Base-by-base conservation (phyloP, 2,888 invertebrate genomes). In the Cartodere bifasciata region DNA sequence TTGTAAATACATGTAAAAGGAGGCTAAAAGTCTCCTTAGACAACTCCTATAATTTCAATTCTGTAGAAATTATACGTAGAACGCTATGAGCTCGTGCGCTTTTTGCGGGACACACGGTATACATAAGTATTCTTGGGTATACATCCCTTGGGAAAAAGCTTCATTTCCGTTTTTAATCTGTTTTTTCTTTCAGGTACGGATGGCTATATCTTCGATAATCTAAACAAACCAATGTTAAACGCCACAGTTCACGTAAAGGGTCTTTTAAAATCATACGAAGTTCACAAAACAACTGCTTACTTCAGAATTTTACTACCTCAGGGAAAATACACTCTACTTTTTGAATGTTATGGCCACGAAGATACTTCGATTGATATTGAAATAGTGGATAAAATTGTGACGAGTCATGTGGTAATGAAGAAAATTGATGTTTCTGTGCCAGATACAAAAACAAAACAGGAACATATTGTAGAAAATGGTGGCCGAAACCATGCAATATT, bases 301-400 rank as follows among this genome's bases (percentile, higher is more conserved):
- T 87, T 78, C 56, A 75, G 76, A 51, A 62, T 79, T 27, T 68
- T 80, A 48, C 60, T 87, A 28, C 73, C 81, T 6, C 66, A 72
- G 2, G 86, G 81, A 0, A 56, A 64, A 14, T 81, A 84, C 53
- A 61, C 58, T 4, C 52, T 84, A 7, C 62, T 70, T 26, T 63
- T 81, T 14, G 61, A 65, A 11, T 75, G 75, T 35, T 65, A 70
- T 33, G 69, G 70, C 23, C 80, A 79, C 49, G 59, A 67, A 37
- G 57, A 63, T 1, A 61, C 67, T 40, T 50, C 58, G 1, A 41
- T 65, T 3, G 55, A 53, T 13, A 52, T 74, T 5, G 44, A 46
- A 1, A 62, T 76, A 1, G 45, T 48, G 2, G 51, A 59, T 5
- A 58, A 60, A 9, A 44, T 48, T 23, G 44, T 68, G 29, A 52